Evolutionary conservation across 2,797 vertebrate genomes (phyloP).

Genomic region (Pipistrellus pygmaeus): DNA sequence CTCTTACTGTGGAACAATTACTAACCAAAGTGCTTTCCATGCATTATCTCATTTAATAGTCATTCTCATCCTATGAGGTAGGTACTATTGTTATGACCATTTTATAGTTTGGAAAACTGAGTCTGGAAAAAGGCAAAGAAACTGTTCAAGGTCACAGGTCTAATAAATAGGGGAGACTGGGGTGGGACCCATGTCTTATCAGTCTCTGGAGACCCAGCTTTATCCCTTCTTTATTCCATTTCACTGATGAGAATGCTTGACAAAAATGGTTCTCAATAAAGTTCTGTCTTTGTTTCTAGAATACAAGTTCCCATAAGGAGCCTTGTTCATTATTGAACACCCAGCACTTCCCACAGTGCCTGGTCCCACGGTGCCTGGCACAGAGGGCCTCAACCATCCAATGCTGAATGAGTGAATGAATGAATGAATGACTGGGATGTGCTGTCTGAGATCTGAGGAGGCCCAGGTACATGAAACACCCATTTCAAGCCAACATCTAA

Average conservation of each 20-base stretch:
- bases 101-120: not conserved
- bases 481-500: conserved; percentile 56
- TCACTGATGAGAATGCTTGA: not conserved
- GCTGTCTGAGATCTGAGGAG: not conserved
- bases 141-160: not conserved
- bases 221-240: not conserved
- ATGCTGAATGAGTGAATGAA: not conserved
- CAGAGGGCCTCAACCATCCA: too few relatives aligned
- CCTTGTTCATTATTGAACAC: not conserved
- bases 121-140: not conserved
- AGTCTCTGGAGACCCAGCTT: not conserved
- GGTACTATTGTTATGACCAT: too few relatives aligned
- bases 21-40: not conserved
- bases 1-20: not conserved
- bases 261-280: not conserved
- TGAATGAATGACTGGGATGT: not conserved
- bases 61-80: not conserved
- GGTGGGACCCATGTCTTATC: not conserved
- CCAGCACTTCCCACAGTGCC: not conserved
- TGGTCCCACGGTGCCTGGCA: not conserved
- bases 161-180: not conserved
- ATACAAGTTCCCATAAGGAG: not conserved
- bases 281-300: not conserved
- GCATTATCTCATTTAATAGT: not conserved
- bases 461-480: not conserved